phyloP scores from a whole-genome alignment of 1,140 invertebrate species.

The Muscidifurax raptorellus region DNA sequence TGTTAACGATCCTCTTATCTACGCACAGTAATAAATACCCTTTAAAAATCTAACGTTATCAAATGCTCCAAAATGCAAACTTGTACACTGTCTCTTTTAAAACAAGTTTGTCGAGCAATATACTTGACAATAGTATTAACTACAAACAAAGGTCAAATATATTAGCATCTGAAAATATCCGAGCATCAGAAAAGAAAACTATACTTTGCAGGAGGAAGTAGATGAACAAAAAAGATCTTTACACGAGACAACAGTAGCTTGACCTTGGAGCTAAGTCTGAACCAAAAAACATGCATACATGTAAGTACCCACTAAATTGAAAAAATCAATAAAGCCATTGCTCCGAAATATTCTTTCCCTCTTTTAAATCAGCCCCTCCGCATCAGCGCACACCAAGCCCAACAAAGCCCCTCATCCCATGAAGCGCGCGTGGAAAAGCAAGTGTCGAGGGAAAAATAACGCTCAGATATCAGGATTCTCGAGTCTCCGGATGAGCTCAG shows the following conservation, averaged over 20 bases:
- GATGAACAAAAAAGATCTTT: neutral
- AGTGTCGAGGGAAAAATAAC: neutral
- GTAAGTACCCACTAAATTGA: too few species aligned
- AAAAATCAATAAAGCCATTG: neutral
- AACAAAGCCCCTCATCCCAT: neutral
- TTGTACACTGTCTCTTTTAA: constrained; percentile 5
- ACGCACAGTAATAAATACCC: constrained; percentile 2
- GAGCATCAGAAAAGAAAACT: neutral
- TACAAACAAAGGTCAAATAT: neutral
- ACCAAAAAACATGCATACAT: neutral
- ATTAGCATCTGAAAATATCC: neutral
- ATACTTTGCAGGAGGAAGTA: neutral
- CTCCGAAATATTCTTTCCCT: neutral
- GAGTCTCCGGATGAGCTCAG: neutral
- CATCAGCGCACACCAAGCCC: too few species aligned
- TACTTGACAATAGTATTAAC: neutral
- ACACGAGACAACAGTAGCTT: neutral
- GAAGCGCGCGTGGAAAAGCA: neutral
- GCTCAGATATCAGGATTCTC: neutral
- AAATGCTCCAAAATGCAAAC: neutral
- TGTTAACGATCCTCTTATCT: constrained; percentile 72
- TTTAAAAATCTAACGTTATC: constrained; percentile 42
- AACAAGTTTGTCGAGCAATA: neutral
- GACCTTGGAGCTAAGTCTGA: neutral
- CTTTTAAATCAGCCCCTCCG: neutral